Percentiles rank a stretch among this genome's conserved stretches.
Conservation (phyloP, 2,113 vertebrate species). For the Elachura formosa region DNA sequence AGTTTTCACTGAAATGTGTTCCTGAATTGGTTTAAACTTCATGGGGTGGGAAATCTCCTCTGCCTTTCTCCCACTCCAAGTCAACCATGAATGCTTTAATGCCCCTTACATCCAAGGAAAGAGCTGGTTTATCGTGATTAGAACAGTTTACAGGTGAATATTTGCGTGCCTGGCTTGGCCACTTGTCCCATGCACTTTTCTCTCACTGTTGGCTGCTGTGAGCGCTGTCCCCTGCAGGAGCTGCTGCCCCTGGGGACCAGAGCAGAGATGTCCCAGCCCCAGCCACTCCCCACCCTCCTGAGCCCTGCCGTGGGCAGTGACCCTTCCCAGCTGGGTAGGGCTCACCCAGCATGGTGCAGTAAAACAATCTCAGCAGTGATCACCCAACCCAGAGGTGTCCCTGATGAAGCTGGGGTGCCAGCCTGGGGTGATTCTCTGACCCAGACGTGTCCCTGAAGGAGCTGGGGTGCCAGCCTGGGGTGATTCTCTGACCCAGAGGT, state of each 20-base stretch:
- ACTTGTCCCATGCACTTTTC: accelerated
- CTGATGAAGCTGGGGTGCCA: accelerated
- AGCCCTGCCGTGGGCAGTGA: neutral
- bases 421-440: accelerated
- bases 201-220: accelerated
- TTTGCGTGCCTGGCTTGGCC: neutral
- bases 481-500: too few relatives aligned
- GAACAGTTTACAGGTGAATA: accelerated
- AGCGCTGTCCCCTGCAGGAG: neutral
- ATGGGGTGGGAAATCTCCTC: neutral
- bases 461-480: accelerated
- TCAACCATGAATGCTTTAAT: neutral
- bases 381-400: accelerated
- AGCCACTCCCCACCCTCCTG: neutral
- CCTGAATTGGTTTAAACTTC: neutral
- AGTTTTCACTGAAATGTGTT: neutral
- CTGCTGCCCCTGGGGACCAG: neutral
- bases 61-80: neutral
- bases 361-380: accelerated
- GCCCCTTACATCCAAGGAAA: neutral
- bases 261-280: neutral
- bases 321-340: accelerated
- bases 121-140: neutral
- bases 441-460: too few relatives aligned
- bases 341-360: neutral